These are phyloP conservation scores for Tortrix viridana DNA, from an alignment of 2,888 invertebrate species.

Conservation along the genomic window DNA sequence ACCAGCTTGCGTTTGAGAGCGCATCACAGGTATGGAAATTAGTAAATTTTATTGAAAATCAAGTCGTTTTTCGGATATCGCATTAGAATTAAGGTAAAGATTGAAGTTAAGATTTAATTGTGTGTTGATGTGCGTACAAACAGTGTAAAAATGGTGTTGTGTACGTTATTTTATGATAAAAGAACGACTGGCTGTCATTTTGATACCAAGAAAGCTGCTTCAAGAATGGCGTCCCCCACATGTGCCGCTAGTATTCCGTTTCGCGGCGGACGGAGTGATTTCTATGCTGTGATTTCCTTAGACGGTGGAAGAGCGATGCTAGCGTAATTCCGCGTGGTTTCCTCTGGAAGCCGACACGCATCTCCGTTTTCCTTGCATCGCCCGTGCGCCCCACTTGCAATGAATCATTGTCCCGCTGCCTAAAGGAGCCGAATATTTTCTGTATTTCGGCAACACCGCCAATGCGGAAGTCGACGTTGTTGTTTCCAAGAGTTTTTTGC, in stretches of 20 bases:
- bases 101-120: constrained; percentile 51
- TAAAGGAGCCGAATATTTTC: constrained; percentile 59
- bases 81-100: constrained; percentile 73
- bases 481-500: constrained; percentile 41
- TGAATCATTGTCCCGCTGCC: constrained; percentile 76
- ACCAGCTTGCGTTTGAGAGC: constrained; percentile 88
- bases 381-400: constrained; percentile 62
- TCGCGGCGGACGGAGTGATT: constrained; percentile 67
- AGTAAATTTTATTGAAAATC: constrained; percentile 77
- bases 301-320: constrained; percentile 60
- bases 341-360: constrained; percentile 53
- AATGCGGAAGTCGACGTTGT: constrained; percentile 28
- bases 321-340: constrained; percentile 53
- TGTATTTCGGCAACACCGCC: constrained; percentile 41
- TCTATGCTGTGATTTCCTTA: constrained; percentile 71
- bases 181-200: constrained; percentile 81
- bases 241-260: constrained; percentile 83
- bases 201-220: constrained; percentile 86
- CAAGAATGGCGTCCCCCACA: constrained; percentile 91
- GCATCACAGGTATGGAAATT: constrained; percentile 87
- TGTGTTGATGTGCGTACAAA: constrained; percentile 68
- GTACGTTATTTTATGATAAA: constrained; percentile 75
- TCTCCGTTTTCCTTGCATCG: constrained; percentile 54
- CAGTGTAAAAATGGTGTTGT: constrained; percentile 67
- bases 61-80: constrained; percentile 66